Evolutionary conservation across 2,113 vertebrate species (phyloP).

Genomic region (Smithornis capensis): DNA sequence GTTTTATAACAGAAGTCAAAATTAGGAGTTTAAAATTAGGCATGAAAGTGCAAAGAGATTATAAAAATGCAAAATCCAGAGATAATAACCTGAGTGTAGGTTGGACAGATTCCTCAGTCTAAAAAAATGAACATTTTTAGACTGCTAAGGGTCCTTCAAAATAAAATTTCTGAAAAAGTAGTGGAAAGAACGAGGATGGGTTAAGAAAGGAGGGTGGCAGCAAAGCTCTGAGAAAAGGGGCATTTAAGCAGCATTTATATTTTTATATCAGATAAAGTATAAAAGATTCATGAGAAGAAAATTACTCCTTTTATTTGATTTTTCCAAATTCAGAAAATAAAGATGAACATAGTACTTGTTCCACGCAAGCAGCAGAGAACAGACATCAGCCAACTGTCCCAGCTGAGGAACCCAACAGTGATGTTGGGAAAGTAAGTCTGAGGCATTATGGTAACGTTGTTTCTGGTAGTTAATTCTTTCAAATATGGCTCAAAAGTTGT

Average conservation of each 20-base stretch:
- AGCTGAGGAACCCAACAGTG: background rate
- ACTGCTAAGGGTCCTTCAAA: background rate
- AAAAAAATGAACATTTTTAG: background rate
- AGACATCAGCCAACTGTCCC: background rate
- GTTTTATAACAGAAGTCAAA: constrained; percentile 10
- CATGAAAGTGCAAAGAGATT: constrained; percentile 7
- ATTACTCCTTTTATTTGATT: background rate
- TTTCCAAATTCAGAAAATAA: background rate
- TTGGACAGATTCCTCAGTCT: background rate
- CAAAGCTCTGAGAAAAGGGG: background rate
- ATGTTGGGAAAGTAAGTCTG: background rate
- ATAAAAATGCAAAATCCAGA: background rate
- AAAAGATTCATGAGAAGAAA: background rate
- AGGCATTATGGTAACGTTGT: background rate
- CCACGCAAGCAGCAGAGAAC: background rate
- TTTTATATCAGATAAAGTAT: background rate
- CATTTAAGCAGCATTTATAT: background rate
- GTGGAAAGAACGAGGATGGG: background rate
- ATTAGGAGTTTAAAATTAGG: constrained; percentile 36
- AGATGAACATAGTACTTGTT: background rate
- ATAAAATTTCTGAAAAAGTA: background rate
- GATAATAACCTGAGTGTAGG: constrained; percentile 25
- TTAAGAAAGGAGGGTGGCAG: background rate
- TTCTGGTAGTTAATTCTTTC: background rate
- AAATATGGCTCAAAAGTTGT: background rate